Conservation (phyloP, 2,113 vertebrate genomes). For the Semnornis frantzii region DNA sequence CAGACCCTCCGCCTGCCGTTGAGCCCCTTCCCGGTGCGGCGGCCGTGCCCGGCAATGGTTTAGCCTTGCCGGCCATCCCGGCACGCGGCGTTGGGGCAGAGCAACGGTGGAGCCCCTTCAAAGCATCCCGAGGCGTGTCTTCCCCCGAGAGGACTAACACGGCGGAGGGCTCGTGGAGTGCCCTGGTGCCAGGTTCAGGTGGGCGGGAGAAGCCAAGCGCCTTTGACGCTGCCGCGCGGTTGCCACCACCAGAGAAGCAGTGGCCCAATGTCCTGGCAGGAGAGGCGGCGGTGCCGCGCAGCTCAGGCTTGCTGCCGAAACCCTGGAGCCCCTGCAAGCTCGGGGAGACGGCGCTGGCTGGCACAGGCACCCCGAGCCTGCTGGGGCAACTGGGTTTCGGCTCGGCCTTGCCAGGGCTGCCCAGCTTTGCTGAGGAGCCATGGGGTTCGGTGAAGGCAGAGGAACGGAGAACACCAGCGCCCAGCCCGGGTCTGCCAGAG, state of each 20-base stretch:
- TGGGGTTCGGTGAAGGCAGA: slow-evolving; percentile 80
- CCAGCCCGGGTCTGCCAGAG: slow-evolving; percentile 79
- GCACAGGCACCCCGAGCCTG: slow-evolving; percentile 46
- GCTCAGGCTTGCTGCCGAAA: slow-evolving; percentile 43
- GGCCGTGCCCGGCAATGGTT: background rate
- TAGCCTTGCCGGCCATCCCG: slow-evolving; percentile 46
- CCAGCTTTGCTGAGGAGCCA: slow-evolving; percentile 63
- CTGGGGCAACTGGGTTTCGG: slow-evolving; percentile 64
- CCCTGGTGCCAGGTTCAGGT: slow-evolving; percentile 27
- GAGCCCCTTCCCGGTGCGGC: slow-evolving; percentile 68
- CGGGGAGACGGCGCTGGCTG: slow-evolving; percentile 33
- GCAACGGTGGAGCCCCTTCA: slow-evolving; percentile 80
- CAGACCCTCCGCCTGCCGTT: slow-evolving; percentile 76
- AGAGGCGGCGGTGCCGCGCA: background rate
- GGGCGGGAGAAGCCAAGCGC: slow-evolving; percentile 68
- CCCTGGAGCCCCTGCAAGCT: slow-evolving; percentile 79
- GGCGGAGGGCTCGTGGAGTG: slow-evolving; percentile 72
- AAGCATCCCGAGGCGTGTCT: slow-evolving; percentile 72
- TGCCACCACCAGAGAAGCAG: slow-evolving; percentile 21
- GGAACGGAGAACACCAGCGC: slow-evolving; percentile 80
- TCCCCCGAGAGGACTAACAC: slow-evolving; percentile 75
- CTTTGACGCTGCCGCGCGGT: slow-evolving; percentile 59
- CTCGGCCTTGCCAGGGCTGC: slow-evolving; percentile 77
- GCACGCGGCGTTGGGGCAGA: slow-evolving; percentile 47
- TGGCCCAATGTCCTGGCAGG: slow-evolving; percentile 37